A percentile compares a stretch with the other conserved stretches of the same genome.
Conservation (phyloP, 2,888 invertebrate species). For the Oligia fasciuncula region DNA sequence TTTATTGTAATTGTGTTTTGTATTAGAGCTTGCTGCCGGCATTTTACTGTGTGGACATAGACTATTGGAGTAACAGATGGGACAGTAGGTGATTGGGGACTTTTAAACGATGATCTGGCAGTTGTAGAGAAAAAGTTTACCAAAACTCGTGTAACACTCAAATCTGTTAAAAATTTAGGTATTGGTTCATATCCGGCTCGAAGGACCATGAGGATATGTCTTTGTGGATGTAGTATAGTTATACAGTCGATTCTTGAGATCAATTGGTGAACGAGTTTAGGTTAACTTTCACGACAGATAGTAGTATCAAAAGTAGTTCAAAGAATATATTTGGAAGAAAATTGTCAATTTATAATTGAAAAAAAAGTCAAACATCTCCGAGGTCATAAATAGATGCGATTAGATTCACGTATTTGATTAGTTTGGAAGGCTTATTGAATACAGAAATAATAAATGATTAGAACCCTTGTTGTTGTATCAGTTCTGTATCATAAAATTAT, state of each 20-base stretch:
- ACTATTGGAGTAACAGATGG: slow-evolving; percentile 28
- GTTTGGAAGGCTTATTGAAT: not conserved
- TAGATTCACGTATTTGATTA: not conserved
- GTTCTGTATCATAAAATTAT: not conserved
- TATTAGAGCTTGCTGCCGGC: slow-evolving; percentile 46
- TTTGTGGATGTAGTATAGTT: not conserved
- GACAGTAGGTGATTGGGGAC: not conserved
- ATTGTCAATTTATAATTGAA: too few species aligned
- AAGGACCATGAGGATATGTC: not conserved
- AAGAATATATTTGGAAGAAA: not conserved
- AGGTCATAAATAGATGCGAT: not conserved
- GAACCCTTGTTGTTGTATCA: not conserved
- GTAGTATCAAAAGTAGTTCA: not conserved
- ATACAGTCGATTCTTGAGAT: not conserved
- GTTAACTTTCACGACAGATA: not conserved
- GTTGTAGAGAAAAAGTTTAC: not conserved
- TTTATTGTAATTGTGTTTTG: slow-evolving; percentile 63
- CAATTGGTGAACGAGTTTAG: not conserved
- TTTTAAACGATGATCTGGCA: not conserved
- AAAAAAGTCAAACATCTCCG: not conserved
- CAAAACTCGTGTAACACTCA: not conserved
- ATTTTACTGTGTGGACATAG: slow-evolving; percentile 41
- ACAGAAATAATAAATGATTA: not conserved
- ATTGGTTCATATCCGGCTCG: not conserved
- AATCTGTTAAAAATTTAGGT: not conserved